These are phyloP conservation scores for Saturnia japonica DNA, from an alignment of 2,888 invertebrate genomes.

Conservation along the genomic window DNA sequence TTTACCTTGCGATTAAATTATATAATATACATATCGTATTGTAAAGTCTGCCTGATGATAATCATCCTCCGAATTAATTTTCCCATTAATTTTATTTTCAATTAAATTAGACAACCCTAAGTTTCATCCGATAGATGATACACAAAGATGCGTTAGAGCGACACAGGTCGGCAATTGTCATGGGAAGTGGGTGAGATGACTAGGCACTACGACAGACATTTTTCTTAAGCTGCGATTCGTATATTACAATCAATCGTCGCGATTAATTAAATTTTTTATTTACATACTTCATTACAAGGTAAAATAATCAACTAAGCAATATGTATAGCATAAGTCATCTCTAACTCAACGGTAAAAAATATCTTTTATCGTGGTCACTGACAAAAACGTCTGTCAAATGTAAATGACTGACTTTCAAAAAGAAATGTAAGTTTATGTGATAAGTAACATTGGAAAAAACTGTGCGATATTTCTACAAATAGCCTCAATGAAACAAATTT, in stretches of 20 bases:
- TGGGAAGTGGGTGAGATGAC: conserved; percentile 59
- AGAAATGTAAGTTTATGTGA: background rate
- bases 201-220: conserved; percentile 39
- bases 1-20: background rate
- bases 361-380: background rate
- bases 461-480: too few relatives aligned
- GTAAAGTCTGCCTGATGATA: background rate
- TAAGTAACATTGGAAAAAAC: background rate
- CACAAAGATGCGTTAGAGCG: conserved; percentile 39
- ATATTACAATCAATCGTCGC: conserved; percentile 25
- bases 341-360: too few relatives aligned
- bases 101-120: conserved; percentile 8
- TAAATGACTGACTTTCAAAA: background rate
- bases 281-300: background rate
- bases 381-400: background rate
- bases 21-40: background rate
- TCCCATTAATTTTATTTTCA: background rate
- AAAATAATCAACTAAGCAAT: too few relatives aligned
- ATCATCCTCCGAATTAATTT: background rate
- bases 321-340: too few relatives aligned
- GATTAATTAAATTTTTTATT: too few relatives aligned
- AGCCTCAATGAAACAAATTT: too few relatives aligned
- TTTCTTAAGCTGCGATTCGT: conserved; percentile 40
- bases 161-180: conserved; percentile 50
- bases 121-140: conserved; percentile 17